These are phyloP conservation scores for Lymantria monacha DNA, from an alignment of 2,888 invertebrate genomes.

Conservation along the genomic window DNA sequence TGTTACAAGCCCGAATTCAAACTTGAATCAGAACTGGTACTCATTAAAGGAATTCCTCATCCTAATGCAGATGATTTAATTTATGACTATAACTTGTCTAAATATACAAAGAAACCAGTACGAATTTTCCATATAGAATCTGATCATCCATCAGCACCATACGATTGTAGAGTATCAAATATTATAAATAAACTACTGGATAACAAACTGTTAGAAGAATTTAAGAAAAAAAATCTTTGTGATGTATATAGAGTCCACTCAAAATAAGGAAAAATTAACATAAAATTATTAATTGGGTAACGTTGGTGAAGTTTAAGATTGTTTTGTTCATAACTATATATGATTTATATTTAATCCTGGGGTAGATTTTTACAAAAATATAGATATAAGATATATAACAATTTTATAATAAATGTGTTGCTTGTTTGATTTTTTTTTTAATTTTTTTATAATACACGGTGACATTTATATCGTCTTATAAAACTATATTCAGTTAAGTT, in stretches of 20 bases:
- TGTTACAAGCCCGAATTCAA: constrained; percentile 43
- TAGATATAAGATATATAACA: too few relatives aligned
- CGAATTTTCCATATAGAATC: constrained; percentile 38
- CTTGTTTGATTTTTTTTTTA: too few relatives aligned
- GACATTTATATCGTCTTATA: too few relatives aligned
- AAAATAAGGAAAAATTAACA: constrained; percentile 3
- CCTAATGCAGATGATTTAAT: constrained; percentile 22
- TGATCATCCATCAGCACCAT: constrained; percentile 38
- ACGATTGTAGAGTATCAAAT: constrained; percentile 45
- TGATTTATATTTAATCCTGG: too few relatives aligned
- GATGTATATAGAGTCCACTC: constrained; percentile 27
- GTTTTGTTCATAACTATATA: too few relatives aligned
- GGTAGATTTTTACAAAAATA: too few relatives aligned
- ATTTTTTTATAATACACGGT: too few relatives aligned
- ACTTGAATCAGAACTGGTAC: constrained; percentile 47
- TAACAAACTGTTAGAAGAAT: constrained; percentile 34
- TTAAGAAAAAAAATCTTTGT: constrained; percentile 41
- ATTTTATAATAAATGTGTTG: too few relatives aligned
- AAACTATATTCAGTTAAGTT: too few relatives aligned
- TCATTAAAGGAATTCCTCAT: constrained; percentile 44
- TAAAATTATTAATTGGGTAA: constrained; percentile 21
- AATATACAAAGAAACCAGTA: constrained; percentile 44
- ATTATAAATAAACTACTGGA: constrained; percentile 47
- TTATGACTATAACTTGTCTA: constrained; percentile 49
- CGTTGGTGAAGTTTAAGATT: constrained; percentile 5